Conservation (phyloP, 2,113 vertebrate species). For the Clarias gariepinus region DNA sequence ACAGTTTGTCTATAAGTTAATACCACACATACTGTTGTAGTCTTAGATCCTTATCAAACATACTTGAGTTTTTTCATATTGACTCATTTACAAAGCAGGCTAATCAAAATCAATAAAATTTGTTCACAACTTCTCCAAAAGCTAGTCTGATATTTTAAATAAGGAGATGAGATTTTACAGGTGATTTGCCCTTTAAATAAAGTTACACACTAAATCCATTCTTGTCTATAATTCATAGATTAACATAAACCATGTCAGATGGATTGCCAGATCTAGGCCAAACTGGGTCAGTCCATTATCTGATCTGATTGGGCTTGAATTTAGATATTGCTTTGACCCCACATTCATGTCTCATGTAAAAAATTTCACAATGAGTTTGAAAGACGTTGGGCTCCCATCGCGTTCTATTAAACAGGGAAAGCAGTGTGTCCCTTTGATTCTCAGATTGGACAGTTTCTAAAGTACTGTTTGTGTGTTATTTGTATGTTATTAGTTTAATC, state of each 20-base stretch:
- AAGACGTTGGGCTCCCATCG: no score
- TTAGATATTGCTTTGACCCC: no score
- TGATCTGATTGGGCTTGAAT: no score
- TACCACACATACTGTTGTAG: neutral
- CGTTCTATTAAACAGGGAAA: no score
- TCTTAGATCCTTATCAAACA: neutral
- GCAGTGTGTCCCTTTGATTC: no score
- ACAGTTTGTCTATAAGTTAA: neutral
- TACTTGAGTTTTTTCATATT: neutral
- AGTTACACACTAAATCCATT: neutral
- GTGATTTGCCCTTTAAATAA: neutral
- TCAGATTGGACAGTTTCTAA: no score
- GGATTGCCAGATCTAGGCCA: no score
- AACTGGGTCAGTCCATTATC: no score
- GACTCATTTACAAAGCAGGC: neutral
- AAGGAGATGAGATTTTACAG: neutral
- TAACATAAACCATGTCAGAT: neutral
- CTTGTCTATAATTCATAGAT: neutral
- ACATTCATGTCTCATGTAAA: no score
- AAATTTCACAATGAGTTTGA: no score
- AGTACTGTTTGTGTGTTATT: neutral
- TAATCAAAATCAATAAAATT: neutral
- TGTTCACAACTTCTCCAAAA: neutral
- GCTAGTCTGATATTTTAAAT: neutral
- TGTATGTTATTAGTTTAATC: neutral